Evolutionary conservation across 2,797 vertebrate genomes (phyloP).

Genomic region (Scomberomorus guttatus): DNA sequence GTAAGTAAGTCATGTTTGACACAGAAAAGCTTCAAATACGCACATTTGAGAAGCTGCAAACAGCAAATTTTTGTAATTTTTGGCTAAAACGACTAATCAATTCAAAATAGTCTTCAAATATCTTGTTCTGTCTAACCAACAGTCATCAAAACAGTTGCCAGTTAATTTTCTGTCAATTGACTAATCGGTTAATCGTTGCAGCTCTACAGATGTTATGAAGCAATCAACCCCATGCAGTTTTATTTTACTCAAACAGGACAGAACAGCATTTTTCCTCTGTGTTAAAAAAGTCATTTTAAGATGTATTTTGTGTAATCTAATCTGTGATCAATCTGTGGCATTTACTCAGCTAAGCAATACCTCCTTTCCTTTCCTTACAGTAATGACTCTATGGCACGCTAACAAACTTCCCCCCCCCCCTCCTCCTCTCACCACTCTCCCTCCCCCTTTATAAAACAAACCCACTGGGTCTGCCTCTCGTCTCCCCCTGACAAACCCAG

Average conservation of each 20-base stretch:
- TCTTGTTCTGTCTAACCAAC: too few species aligned
- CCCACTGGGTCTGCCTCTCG: slow-evolving; percentile 46
- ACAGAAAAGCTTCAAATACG: too few species aligned
- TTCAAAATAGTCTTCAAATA: too few species aligned
- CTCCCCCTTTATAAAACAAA: slow-evolving; percentile 57
- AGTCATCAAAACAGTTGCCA: too few species aligned
- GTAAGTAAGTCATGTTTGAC: too few species aligned
- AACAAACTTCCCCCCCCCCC: slow-evolving; percentile 32
- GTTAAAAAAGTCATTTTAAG: slow-evolving; percentile 15
- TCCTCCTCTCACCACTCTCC: neutral
- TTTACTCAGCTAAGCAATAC: slow-evolving; percentile 47
- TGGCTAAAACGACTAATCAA: neutral
- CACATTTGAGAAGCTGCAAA: too few species aligned
- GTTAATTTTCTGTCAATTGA: too few species aligned
- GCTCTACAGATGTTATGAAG: too few species aligned
- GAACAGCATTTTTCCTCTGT: neutral
- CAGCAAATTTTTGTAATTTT: neutral
- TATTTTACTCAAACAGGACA: neutral
- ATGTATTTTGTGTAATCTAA: slow-evolving; percentile 55
- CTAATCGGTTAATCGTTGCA: too few species aligned
- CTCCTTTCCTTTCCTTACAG: slow-evolving; percentile 60
- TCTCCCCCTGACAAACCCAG: slow-evolving; percentile 35
- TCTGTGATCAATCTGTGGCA: slow-evolving; percentile 49
- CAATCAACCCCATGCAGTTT: neutral
- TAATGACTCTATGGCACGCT: slow-evolving; percentile 63